phyloP scores from a whole-genome alignment of 2,113 vertebrate genomes.

The rabbit (Oryctolagus cuniculus) region DNA sequence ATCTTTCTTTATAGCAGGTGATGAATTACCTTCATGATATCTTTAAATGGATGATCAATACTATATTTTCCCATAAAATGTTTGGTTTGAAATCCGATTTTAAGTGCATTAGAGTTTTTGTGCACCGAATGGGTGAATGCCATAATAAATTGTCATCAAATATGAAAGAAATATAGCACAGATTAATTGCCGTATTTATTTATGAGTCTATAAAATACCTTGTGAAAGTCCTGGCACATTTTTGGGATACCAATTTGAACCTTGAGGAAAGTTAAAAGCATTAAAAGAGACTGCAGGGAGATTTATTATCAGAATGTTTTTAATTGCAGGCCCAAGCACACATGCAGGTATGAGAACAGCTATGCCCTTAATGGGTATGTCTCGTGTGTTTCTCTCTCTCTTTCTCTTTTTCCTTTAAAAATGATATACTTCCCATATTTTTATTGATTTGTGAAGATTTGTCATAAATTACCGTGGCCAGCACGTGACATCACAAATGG shows the following conservation, averaged over 20 bases:
- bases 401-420: conserved; percentile 85
- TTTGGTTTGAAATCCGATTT: conserved; percentile 93
- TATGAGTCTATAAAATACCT: conserved; percentile 91
- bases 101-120: conserved; percentile 92
- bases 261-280: conserved; percentile 92
- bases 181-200: conserved; percentile 92
- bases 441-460: conserved; percentile 89
- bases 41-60: conserved; percentile 93
- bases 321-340: conserved; percentile 89
- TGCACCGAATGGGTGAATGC: conserved; percentile 86
- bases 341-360: conserved; percentile 86
- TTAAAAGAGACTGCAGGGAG: conserved; percentile 87
- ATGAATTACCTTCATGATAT: conserved; percentile 89
- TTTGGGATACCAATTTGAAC: conserved; percentile 91
- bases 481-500: conserved; percentile 79
- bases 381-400: conserved; percentile 74
- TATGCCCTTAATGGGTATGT: conserved; percentile 87
- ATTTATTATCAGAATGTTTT: conserved; percentile 91
- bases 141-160: conserved; percentile 90
- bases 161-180: conserved; percentile 89
- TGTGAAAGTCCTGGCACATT: conserved; percentile 90
- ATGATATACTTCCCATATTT: conserved; percentile 89
- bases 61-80: conserved; percentile 92
- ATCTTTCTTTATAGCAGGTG: conserved; percentile 85
- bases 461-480: conserved; percentile 84